phyloP scores from a whole-genome alignment of 2,113 vertebrate species.

The Cromileptes altivelis region DNA sequence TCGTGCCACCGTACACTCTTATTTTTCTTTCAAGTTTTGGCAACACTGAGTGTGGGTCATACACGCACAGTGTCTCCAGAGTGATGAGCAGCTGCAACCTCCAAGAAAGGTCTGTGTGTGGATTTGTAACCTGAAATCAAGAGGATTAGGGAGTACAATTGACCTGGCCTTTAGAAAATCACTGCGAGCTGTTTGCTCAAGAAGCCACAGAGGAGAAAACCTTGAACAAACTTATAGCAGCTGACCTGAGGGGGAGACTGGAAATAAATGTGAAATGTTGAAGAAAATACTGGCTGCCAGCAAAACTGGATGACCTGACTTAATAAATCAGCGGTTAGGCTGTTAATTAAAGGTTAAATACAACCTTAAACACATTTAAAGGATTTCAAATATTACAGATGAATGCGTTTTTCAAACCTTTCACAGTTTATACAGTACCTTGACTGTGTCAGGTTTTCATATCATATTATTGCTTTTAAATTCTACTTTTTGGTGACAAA shows the following conservation, averaged over 20 bases:
- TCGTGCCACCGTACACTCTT: no score
- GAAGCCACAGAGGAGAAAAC: background rate
- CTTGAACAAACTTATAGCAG: background rate
- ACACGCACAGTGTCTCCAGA: background rate
- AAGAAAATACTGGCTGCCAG: background rate
- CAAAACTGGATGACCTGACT: background rate
- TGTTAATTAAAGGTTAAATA: background rate
- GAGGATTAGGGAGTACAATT: conserved; percentile 3
- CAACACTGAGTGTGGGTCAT: background rate
- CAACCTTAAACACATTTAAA: background rate
- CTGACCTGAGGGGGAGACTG: background rate
- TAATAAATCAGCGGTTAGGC: background rate
- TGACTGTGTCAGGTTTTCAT: background rate
- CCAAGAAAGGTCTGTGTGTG: background rate
- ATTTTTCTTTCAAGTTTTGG: background rate
- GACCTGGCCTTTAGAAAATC: conserved; percentile 22
- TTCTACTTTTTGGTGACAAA: background rate
- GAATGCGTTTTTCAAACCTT: no score
- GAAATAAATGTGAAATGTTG: background rate
- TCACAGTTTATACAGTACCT: background rate
- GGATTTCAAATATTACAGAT: background rate
- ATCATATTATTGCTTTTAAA: background rate
- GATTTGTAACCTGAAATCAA: background rate
- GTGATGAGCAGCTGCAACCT: background rate
- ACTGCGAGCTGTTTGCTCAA: conserved; percentile 24